Evolutionary conservation across 2,888 invertebrate species (phyloP).

Genomic region (Cephus nigrinus): DNA sequence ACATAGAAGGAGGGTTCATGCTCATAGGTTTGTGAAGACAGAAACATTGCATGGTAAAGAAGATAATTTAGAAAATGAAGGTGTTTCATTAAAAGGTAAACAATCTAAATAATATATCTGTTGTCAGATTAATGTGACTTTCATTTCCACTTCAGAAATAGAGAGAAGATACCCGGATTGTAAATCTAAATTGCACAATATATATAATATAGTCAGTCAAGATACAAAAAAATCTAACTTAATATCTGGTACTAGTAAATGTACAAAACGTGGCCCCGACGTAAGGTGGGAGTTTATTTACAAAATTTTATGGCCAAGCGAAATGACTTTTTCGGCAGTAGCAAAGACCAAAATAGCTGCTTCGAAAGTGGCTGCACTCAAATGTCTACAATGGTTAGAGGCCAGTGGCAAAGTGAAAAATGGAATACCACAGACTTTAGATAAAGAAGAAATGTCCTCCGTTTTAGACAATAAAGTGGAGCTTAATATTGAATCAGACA

Average conservation of each 20-base stretch:
- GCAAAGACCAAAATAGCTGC: slow-evolving; percentile 70
- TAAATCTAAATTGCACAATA: slow-evolving; percentile 54
- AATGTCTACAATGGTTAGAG: slow-evolving; percentile 71
- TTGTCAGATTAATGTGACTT: too few species aligned
- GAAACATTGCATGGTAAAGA: too few species aligned
- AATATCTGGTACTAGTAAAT: slow-evolving; percentile 17
- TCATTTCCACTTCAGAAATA: too few species aligned
- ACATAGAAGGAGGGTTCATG: too few species aligned
- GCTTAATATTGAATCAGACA: slow-evolving; percentile 59
- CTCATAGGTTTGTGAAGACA: too few species aligned
- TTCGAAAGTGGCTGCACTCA: slow-evolving; percentile 68
- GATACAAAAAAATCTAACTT: slow-evolving; percentile 66
- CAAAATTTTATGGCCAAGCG: slow-evolving; percentile 72
- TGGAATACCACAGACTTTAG: slow-evolving; percentile 69
- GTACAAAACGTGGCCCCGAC: slow-evolving; percentile 49
- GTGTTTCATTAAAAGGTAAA: too few species aligned
- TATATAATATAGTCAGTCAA: slow-evolving; percentile 64
- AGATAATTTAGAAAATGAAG: too few species aligned
- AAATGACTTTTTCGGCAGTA: slow-evolving; percentile 68
- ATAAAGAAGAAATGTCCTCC: slow-evolving; percentile 60
- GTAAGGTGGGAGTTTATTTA: slow-evolving; percentile 67
- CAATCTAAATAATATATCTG: too few species aligned
- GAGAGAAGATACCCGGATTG: too few species aligned
- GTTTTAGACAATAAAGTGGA: slow-evolving; percentile 57
- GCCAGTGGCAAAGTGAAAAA: slow-evolving; percentile 66